A percentile compares a stretch with the other conserved stretches of the same genome.
Conservation (phyloP, 2,113 vertebrate genomes). For the Lipophrys pholis region DNA sequence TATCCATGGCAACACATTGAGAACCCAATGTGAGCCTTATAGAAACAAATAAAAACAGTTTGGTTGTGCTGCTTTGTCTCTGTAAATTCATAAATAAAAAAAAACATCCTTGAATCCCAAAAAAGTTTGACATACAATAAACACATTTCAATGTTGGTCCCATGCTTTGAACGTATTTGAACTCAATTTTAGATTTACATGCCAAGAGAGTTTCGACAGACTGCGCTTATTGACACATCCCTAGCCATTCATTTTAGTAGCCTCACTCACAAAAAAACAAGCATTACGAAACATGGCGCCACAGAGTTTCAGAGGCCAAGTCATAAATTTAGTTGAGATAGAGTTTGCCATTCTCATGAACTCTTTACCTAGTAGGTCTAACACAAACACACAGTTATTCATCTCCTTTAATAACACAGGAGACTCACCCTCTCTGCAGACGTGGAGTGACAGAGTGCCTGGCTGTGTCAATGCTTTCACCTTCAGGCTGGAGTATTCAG, state of each 20-base stretch:
- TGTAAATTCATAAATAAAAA: too few species aligned
- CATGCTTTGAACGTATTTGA: background rate
- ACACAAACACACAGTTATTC: conserved; percentile 63
- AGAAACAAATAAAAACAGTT: background rate
- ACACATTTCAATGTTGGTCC: too few species aligned
- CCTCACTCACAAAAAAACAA: conserved; percentile 49
- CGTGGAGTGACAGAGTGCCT: conserved; percentile 33
- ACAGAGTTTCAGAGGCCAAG: conserved; percentile 58
- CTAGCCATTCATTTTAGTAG: conserved; percentile 46
- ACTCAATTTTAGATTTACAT: background rate
- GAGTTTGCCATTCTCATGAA: conserved; percentile 76
- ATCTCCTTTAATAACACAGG: conserved; percentile 51
- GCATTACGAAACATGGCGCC: conserved; percentile 69
- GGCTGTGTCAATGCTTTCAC: conserved; percentile 27
- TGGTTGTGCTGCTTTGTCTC: background rate
- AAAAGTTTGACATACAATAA: too few species aligned
- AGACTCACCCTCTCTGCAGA: conserved; percentile 22
- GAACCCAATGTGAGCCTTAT: background rate
- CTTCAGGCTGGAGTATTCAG: conserved; percentile 5
- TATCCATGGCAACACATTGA: background rate
- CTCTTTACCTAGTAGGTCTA: conserved; percentile 73
- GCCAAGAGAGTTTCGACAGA: conserved; percentile 39
- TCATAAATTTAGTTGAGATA: conserved; percentile 74
- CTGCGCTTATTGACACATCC: conserved; percentile 59
- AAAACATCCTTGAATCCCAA: too few species aligned